Conservation (phyloP, 2,888 invertebrate species). For the Heliconius aoede region DNA sequence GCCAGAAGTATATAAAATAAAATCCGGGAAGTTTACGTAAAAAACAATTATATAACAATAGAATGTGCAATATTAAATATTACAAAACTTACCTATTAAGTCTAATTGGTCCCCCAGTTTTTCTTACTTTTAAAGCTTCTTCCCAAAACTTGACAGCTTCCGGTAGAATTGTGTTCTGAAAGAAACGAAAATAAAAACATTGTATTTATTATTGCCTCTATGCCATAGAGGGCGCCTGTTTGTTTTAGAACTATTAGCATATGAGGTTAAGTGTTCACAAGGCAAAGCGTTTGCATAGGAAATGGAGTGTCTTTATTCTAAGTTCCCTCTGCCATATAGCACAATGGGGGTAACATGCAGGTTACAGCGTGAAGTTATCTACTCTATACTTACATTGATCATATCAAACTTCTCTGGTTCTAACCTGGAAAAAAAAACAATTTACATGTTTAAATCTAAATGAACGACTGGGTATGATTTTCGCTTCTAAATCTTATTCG, state of each 20-base stretch:
- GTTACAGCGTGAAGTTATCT: neutral
- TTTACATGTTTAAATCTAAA: too few relatives aligned
- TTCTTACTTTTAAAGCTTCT: slow-evolving; percentile 93
- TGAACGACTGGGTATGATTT: too few relatives aligned
- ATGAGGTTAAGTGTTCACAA: neutral
- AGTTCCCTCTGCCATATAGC: neutral
- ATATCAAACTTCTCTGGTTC: slow-evolving; percentile 92
- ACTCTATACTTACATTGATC: slow-evolving; percentile 91
- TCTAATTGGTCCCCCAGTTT: slow-evolving; percentile 92
- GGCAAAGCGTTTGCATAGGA: neutral
- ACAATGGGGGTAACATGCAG: neutral
- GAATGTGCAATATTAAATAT: too few relatives aligned
- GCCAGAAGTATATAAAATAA: neutral
- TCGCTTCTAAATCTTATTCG: too few relatives aligned
- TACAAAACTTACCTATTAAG: slow-evolving; percentile 89
- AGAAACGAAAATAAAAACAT: neutral
- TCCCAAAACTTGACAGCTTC: slow-evolving; percentile 98
- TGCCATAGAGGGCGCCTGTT: too few relatives aligned
- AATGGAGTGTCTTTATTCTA: neutral
- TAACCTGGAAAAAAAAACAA: slow-evolving; percentile 83
- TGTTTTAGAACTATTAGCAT: too few relatives aligned
- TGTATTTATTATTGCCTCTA: too few relatives aligned
- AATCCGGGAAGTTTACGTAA: neutral
- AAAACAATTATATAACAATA: neutral
- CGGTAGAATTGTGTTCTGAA: slow-evolving; percentile 93